Evolutionary conservation across 2,888 invertebrate genomes (phyloP).

Genomic region (Troglohyphantes excavatus): DNA sequence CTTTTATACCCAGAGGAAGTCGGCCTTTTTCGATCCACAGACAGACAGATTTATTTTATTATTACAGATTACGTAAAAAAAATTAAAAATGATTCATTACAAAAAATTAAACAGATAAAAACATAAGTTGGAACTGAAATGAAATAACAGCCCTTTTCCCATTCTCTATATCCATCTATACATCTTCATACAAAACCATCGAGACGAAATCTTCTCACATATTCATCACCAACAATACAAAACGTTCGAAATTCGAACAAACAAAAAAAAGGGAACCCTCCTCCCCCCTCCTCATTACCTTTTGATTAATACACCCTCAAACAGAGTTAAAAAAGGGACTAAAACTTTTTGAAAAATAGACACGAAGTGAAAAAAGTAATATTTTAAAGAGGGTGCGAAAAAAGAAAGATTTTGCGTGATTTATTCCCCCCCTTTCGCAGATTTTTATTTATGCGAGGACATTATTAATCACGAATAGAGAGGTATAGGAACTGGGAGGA

Average conservation of each 20-base stretch:
- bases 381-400: slow-evolving; percentile 8
- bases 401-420: neutral
- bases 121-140: neutral
- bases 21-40: too few relatives aligned
- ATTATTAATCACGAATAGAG: neutral
- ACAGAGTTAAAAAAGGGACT: neutral
- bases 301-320: neutral
- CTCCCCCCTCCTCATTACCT: neutral
- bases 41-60: too few relatives aligned
- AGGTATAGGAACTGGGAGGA: neutral
- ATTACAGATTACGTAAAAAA: too few relatives aligned
- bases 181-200: neutral
- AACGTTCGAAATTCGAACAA: neutral
- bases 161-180: neutral
- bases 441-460: neutral
- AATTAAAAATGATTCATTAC: neutral
- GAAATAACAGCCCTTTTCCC: neutral
- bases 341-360: slow-evolving; percentile 9
- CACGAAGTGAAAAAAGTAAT: slow-evolving; percentile 1
- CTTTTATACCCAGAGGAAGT: too few relatives aligned
- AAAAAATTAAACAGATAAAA: neutral
- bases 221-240: neutral
- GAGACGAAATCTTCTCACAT: neutral
- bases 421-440: neutral
- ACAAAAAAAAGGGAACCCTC: neutral